Evolutionary conservation across 2,113 vertebrate species (phyloP).

Genomic region (Onychorhynchus coronatus): DNA sequence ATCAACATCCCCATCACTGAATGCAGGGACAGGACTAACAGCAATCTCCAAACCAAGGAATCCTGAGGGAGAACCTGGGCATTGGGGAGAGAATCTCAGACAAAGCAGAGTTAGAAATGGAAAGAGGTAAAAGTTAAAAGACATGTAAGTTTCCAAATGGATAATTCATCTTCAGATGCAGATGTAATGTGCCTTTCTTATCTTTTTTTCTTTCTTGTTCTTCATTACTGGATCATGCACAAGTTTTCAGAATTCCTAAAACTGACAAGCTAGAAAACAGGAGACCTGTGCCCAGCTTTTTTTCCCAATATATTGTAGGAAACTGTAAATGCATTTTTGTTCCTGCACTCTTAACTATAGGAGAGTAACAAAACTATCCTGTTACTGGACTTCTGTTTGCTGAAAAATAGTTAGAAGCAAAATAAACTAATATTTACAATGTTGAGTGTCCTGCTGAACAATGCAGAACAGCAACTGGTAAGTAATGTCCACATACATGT

Average conservation of each 20-base stretch:
- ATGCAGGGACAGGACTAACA: neutral
- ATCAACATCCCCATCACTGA: neutral
- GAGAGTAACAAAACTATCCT: neutral
- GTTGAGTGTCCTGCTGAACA: neutral
- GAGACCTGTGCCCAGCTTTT: neutral
- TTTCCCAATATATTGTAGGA: neutral
- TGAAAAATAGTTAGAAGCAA: neutral
- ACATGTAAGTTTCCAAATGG: neutral
- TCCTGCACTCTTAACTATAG: neutral
- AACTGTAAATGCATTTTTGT: neutral
- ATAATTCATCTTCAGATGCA: neutral
- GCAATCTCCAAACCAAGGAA: neutral
- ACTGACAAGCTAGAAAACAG: neutral
- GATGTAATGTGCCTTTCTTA: neutral
- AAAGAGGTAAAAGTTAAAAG: neutral
- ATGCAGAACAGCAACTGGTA: neutral
- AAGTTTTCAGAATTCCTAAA: neutral
- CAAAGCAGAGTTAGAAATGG: neutral
- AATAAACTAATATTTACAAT: neutral
- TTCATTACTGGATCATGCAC: neutral
- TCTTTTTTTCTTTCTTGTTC: neutral
- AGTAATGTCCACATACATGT: rapidly evolving
- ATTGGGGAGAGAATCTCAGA: neutral
- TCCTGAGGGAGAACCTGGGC: neutral
- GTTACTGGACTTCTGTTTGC: neutral